These are phyloP conservation scores for Steromphala cineraria DNA, from an alignment of 2,888 invertebrate genomes.

Conservation along the genomic window DNA sequence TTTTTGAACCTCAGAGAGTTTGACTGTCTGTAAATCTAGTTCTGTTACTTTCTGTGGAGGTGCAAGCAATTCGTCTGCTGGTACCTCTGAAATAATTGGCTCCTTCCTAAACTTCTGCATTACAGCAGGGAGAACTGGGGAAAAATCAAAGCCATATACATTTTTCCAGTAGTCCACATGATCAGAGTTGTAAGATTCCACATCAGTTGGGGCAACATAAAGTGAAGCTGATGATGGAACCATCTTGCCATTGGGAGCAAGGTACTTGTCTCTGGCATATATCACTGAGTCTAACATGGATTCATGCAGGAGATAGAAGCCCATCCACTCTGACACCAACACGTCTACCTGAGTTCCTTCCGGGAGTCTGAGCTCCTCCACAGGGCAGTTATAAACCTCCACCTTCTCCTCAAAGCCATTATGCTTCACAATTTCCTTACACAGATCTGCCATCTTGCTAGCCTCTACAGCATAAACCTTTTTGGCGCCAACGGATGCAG, in stretches of 20 bases:
- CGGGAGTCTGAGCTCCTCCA: conserved; percentile 67
- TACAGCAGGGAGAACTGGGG: conserved; percentile 56
- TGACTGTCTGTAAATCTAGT: conserved; percentile 66
- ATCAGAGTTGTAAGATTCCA: conserved; percentile 62
- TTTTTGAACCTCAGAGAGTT: conserved; percentile 54
- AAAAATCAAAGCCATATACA: conserved; percentile 72
- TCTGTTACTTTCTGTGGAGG: conserved; percentile 54
- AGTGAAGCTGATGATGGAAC: conserved; percentile 68
- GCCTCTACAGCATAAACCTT: conserved; percentile 73
- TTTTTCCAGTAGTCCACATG: conserved; percentile 70
- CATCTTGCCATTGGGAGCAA: conserved; percentile 66
- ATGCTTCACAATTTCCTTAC: conserved; percentile 61
- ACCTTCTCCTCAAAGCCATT: conserved; percentile 65
- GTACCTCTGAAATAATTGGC: conserved; percentile 58
- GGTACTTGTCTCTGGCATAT: conserved; percentile 69
- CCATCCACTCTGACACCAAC: conserved; percentile 75
- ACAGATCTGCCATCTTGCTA: conserved; percentile 61
- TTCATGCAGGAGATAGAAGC: conserved; percentile 74
- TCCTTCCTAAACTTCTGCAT: conserved; percentile 51
- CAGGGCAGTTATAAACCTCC: conserved; percentile 62
- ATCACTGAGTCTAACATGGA: conserved; percentile 73
- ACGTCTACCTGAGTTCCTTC: conserved; percentile 68
- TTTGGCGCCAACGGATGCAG: conserved; percentile 68
- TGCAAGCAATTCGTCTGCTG: conserved; percentile 55
- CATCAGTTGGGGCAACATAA: conserved; percentile 67